Evolutionary conservation across 2,113 vertebrate species (phyloP).

Genomic region (Festucalex cinctus): DNA sequence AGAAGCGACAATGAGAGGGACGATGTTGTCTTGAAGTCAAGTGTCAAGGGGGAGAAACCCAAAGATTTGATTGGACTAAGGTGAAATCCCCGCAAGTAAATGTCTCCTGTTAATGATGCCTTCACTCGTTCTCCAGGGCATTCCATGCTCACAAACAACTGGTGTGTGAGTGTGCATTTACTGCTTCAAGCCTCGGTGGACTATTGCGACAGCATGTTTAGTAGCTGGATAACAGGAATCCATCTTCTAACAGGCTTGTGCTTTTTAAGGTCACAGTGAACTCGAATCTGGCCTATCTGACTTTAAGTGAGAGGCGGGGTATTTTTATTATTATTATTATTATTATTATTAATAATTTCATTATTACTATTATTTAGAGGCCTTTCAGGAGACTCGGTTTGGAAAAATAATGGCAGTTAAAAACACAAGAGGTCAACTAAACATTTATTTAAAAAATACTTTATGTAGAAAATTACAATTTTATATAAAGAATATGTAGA

Average conservation of each 20-base stretch:
- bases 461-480: neutral
- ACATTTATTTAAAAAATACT: neutral
- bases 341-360: no score
- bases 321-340: no score
- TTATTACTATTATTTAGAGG: neutral
- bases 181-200: neutral
- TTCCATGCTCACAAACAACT: slow-evolving; percentile 3
- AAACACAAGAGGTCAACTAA: no score
- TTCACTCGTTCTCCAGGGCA: neutral
- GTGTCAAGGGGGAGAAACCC: neutral
- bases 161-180: neutral
- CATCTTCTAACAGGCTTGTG: neutral
- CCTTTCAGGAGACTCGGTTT: neutral
- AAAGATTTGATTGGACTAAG: neutral
- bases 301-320: no score
- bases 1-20: neutral
- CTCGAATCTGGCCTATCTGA: no score
- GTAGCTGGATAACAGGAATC: neutral
- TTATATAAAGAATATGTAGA: neutral
- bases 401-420: no score
- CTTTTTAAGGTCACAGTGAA: no score
- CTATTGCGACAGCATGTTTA: neutral
- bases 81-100: neutral
- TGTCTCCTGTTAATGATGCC: neutral
- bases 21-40: neutral